Base-by-base conservation (phyloP, 2,113 vertebrate species). In the Nothobranchius kuhntae region DNA sequence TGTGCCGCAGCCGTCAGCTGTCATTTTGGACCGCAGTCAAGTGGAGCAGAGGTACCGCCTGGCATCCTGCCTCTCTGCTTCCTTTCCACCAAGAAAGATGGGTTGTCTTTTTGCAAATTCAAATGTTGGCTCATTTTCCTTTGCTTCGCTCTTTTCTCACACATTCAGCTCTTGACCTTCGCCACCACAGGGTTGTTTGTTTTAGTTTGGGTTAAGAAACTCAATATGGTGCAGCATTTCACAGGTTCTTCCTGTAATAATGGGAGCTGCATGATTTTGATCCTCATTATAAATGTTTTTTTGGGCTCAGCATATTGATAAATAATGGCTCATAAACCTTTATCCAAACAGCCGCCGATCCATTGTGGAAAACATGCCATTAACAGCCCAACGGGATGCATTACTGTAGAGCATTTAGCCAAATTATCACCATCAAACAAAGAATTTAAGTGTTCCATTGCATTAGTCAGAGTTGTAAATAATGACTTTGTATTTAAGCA, bases 21-120 rank as follows among this genome's bases (percentile, higher is more conserved):
- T 92, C 90, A 88, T 89, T 86, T 93, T 93, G 91, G 91, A 91
- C 92, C 75, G 62, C 84, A 91, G 87, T 93, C 92, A 93, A 92
- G 89, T 91, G 78, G 85, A 90, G 87, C 83, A 88, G 89, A 89
- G 88, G 88, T 83, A 90, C 86, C 64, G 80, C 77, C 86, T 88
- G 87, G 78, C 87, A 81, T 69, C 59, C 65, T 85, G 53, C 65
- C 89, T 87, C 84, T 76, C 81, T 72, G 83, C 70, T 68, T 80
- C 77, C 68, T 61, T 76, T 77, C 63, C 74, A 79, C 73, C 55
- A 78, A 78, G 62, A 71, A 80, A 79, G 61, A 76, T 84, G 82
- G 62, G 81, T 82, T 84, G 55, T 85, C 67, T 86, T 71, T 68
- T 21, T 38, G 11, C 73, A 57, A 59, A 59, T 68, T 71, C 24